phyloP scores from a whole-genome alignment of 2,888 invertebrate species.

The Polymixis flavicincta region DNA sequence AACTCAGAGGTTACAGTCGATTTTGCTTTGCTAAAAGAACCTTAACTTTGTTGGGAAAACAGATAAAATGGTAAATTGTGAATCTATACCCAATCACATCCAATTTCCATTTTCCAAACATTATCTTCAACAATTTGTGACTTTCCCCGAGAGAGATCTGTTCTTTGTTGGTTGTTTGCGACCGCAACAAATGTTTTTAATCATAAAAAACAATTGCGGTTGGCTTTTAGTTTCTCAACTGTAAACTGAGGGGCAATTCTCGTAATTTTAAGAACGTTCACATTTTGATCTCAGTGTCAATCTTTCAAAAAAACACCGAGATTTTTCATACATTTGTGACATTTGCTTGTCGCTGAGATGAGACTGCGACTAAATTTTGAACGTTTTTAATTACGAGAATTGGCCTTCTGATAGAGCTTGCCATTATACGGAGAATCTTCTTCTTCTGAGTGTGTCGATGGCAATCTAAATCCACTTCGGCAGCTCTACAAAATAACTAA shows the following conservation, averaged over 20 bases:
- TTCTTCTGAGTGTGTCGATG: too few relatives aligned
- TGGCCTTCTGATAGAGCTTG: constrained; percentile 1
- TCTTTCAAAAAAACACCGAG: too few relatives aligned
- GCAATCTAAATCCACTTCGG: background rate
- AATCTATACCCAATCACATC: background rate
- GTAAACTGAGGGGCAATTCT: too few relatives aligned
- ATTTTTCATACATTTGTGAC: too few relatives aligned
- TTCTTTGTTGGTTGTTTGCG: background rate
- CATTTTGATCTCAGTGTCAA: too few relatives aligned
- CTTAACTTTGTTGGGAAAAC: background rate
- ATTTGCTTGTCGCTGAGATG: too few relatives aligned
- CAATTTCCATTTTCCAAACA: constrained; percentile 24
- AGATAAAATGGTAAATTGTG: background rate
- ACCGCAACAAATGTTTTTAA: constrained; percentile 12
- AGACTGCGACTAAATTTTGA: too few relatives aligned
- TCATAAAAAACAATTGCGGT: constrained; percentile 36
- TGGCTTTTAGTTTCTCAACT: background rate
- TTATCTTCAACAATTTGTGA: background rate
- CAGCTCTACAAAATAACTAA: background rate
- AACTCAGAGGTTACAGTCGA: too few relatives aligned
- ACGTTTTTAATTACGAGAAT: too few relatives aligned
- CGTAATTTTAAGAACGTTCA: too few relatives aligned
- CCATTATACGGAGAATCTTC: background rate
- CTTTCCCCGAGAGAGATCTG: constrained; percentile 40
- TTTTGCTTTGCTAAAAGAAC: too few relatives aligned